These are phyloP conservation scores for Phyllostomus hastatus DNA, from an alignment of 2,113 vertebrate genomes.

Conservation along the genomic window DNA sequence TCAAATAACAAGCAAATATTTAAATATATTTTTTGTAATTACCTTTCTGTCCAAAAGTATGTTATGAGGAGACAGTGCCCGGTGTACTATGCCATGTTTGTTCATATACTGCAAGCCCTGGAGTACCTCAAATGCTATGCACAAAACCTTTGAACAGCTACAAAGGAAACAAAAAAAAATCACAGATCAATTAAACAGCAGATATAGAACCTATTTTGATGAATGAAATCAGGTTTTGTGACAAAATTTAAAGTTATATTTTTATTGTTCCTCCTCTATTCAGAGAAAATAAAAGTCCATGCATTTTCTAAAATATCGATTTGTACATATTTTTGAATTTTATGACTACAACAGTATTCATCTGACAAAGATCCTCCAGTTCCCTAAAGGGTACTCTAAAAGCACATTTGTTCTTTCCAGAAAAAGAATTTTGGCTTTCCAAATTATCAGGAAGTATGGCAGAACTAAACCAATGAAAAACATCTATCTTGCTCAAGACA, in stretches of 20 bases:
- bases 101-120: conserved; percentile 96
- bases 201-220: background rate
- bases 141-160: conserved; percentile 88
- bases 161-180: conserved; percentile 44
- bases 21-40: conserved; percentile 41
- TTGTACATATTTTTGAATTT: background rate
- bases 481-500: background rate
- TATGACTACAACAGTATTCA: background rate
- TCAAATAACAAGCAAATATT: background rate
- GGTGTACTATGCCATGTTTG: conserved; percentile 93
- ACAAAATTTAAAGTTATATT: background rate
- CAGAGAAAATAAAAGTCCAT: background rate
- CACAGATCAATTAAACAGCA: conserved; percentile 16
- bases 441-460: background rate
- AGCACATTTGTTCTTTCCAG: background rate
- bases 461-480: conserved; percentile 19
- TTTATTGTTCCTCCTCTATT: background rate
- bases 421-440: background rate
- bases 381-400: background rate
- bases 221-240: background rate
- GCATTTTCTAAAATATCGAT: background rate
- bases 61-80: conserved; percentile 91
- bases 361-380: background rate
- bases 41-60: conserved; percentile 95
- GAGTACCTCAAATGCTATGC: conserved; percentile 92